Evolutionary conservation across 1,140 invertebrate species (phyloP).

Genomic region (Spodoptera litura): DNA sequence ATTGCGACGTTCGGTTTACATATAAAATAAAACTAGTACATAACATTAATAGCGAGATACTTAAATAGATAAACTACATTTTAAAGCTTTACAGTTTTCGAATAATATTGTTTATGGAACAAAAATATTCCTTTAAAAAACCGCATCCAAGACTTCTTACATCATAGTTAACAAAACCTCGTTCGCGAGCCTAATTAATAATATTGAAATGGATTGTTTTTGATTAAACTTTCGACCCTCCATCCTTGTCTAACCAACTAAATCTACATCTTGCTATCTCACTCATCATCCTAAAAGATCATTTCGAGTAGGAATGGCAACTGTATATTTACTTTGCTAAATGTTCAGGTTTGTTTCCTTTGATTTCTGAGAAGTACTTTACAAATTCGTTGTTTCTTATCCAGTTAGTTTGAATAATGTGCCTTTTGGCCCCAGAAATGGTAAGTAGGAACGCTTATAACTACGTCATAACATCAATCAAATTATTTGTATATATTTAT

Average conservation of each 20-base stretch:
- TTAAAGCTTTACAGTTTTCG: no score
- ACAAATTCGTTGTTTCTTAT: constrained; percentile 39
- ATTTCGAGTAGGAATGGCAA: constrained; percentile 58
- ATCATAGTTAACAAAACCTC: constrained; percentile 44
- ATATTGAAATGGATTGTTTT: constrained; percentile 78
- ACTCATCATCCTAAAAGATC: constrained; percentile 54
- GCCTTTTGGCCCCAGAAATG: not conserved
- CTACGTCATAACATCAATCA: not conserved
- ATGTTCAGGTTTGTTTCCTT: constrained; percentile 62
- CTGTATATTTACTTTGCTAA: constrained; percentile 67
- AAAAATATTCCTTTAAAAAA: not conserved
- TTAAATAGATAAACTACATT: no score
- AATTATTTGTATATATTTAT: no score
- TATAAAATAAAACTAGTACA: no score
- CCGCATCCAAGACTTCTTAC: constrained; percentile 43
- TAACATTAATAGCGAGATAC: no score
- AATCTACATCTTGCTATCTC: constrained; percentile 39
- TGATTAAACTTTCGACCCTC: constrained; percentile 66
- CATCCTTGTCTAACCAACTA: constrained; percentile 44
- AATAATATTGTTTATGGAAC: no score
- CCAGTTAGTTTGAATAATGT: not conserved
- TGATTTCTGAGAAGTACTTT: constrained; percentile 61
- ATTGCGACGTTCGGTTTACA: no score
- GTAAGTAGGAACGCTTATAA: not conserved
- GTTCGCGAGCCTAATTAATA: constrained; percentile 71